Percentiles rank a stretch among this genome's conserved stretches.
These are phyloP conservation scores for Hydrotaea diabolus DNA, from an alignment of 2,888 invertebrate species.

Conservation along the genomic window DNA sequence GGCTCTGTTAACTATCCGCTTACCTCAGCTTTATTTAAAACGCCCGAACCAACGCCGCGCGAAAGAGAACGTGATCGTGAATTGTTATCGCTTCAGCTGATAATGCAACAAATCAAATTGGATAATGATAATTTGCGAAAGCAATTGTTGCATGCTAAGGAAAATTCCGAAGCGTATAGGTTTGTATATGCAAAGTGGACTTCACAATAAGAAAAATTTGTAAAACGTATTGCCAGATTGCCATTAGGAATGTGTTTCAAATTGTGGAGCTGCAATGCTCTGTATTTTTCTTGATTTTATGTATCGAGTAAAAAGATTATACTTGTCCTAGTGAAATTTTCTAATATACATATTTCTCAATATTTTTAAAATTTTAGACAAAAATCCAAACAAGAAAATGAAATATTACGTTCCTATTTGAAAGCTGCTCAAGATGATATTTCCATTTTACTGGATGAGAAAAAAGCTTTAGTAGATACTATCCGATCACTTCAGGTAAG, in stretches of 20 bases:
- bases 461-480: constrained; percentile 86
- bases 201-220: no score
- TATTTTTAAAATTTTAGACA: constrained; percentile 70
- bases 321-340: no score
- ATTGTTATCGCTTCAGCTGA: constrained; percentile 81
- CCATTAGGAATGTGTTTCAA: no score
- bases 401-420: constrained; percentile 83
- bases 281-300: no score
- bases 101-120: constrained; percentile 82
- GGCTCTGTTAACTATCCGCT: constrained; percentile 62
- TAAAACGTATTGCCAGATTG: neutral
- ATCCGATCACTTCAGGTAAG: constrained; percentile 85
- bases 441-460: constrained; percentile 86
- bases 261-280: no score
- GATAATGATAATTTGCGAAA: constrained; percentile 86
- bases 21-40: constrained; percentile 61
- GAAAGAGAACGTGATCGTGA: constrained; percentile 81
- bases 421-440: constrained; percentile 89
- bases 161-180: constrained; percentile 83
- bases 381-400: constrained; percentile 83
- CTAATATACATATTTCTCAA: neutral
- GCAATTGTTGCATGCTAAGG: constrained; percentile 82
- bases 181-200: constrained; percentile 49
- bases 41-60: constrained; percentile 51
- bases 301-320: no score